Evolutionary conservation across 2,797 vertebrate genomes (phyloP).

Genomic region (Lycodopsis pacificus): DNA sequence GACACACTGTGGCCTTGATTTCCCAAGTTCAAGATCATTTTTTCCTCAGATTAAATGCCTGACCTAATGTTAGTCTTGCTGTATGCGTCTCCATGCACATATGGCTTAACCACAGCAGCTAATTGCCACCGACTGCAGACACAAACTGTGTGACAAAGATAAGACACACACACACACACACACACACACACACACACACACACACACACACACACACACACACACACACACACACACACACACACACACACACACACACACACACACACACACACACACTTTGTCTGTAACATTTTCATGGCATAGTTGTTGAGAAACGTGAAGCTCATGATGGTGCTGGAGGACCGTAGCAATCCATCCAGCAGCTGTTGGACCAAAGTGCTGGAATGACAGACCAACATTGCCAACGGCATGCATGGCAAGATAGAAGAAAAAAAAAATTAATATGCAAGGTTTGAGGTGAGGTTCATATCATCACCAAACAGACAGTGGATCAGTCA

Average conservation of each 20-base stretch:
- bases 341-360: neutral
- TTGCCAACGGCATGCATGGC: no score
- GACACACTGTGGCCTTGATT: slow-evolving; percentile 60
- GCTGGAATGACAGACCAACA: neutral
- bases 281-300: no score
- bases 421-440: neutral
- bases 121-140: neutral
- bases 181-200: no score
- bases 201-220: no score
- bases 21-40: slow-evolving; percentile 23
- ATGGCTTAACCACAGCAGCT: slow-evolving; percentile 7
- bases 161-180: no score
- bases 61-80: slow-evolving; percentile 15
- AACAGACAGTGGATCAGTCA: slow-evolving; percentile 5
- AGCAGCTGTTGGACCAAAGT: neutral
- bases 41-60: slow-evolving; percentile 29
- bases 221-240: no score
- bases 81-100: neutral
- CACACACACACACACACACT: no score
- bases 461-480: slow-evolving; percentile 9
- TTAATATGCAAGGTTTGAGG: neutral
- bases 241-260: no score
- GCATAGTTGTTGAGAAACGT: no score
- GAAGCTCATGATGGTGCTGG: no score
- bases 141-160: neutral